Evolutionary conservation across 2,113 vertebrate genomes (phyloP).

Genomic region (Pomatorhinus ruficollis): DNA sequence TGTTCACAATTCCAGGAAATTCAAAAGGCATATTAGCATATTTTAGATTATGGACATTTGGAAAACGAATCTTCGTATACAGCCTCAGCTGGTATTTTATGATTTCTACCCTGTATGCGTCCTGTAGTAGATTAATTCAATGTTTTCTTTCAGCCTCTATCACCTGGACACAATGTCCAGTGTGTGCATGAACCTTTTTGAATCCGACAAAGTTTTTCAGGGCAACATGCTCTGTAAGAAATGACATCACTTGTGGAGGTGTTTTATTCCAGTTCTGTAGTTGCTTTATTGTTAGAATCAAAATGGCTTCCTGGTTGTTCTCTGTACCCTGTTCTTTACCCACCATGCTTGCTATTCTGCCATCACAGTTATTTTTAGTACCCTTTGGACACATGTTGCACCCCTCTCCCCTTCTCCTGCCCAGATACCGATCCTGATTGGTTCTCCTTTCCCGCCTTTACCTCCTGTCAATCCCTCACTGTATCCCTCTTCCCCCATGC

Average conservation of each 20-base stretch:
- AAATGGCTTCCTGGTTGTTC: too few relatives aligned
- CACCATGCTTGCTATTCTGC: too few relatives aligned
- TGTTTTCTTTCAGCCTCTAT: not conserved
- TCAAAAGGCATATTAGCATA: not conserved
- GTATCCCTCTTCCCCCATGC: too few relatives aligned
- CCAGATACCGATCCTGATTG: too few relatives aligned
- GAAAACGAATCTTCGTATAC: not conserved
- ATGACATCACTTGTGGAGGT: not conserved
- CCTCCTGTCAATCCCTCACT: too few relatives aligned
- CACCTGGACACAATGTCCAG: not conserved
- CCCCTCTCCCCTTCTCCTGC: too few relatives aligned
- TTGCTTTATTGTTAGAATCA: too few relatives aligned
- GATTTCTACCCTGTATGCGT: not conserved
- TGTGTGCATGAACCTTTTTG: not conserved
- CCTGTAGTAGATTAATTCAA: not conserved
- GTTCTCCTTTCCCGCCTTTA: too few relatives aligned
- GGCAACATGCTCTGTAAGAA: not conserved
- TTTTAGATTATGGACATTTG: not conserved
- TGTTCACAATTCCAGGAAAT: not conserved
- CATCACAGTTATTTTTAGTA: too few relatives aligned
- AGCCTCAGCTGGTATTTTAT: not conserved
- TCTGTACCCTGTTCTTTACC: too few relatives aligned
- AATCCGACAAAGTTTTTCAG: not conserved
- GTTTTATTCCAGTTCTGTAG: too few relatives aligned
- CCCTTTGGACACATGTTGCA: too few relatives aligned